Percentiles rank a stretch among this genome's conserved stretches.
phyloP scores from a whole-genome alignment of 2,797 vertebrate genomes.

The Apogon hyalosoma region DNA sequence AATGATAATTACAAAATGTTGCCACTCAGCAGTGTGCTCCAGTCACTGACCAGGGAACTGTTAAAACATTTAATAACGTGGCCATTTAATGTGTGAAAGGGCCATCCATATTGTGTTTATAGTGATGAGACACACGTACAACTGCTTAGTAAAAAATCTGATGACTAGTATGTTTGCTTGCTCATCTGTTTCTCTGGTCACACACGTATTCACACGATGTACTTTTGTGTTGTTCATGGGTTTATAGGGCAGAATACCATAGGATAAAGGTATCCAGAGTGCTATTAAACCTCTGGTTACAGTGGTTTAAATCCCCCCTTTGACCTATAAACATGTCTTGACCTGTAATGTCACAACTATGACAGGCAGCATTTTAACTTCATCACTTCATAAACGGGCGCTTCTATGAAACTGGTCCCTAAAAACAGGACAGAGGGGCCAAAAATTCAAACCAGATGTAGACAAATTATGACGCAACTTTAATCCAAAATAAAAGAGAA shows the following conservation, averaged over 20 bases:
- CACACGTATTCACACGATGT: background rate
- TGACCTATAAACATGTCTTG: too few relatives aligned
- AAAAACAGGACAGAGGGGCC: too few relatives aligned
- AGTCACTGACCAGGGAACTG: slow-evolving; percentile 54
- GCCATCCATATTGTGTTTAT: slow-evolving; percentile 35
- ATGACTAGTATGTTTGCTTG: slow-evolving; percentile 15
- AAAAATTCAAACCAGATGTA: too few relatives aligned
- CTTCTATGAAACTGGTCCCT: too few relatives aligned
- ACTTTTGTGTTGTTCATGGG: background rate
- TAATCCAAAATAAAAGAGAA: too few relatives aligned
- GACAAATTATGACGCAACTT: too few relatives aligned
- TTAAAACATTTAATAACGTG: slow-evolving; percentile 56
- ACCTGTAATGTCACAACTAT: background rate
- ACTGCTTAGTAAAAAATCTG: slow-evolving; percentile 25
- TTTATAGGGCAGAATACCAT: slow-evolving; percentile 1
- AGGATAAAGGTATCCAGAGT: background rate
- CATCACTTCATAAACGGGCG: too few relatives aligned
- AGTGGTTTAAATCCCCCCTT: background rate
- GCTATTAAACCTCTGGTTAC: background rate
- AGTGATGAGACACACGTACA: slow-evolving; percentile 17
- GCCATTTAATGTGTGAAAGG: slow-evolving; percentile 12
- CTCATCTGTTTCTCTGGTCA: slow-evolving; percentile 8
- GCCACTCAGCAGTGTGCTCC: slow-evolving; percentile 63
- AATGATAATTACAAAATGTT: slow-evolving; percentile 68
- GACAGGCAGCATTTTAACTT: too few relatives aligned